These are phyloP conservation scores for Drosophila oshimai DNA, from an alignment of 1,140 invertebrate genomes.

Conservation along the genomic window DNA sequence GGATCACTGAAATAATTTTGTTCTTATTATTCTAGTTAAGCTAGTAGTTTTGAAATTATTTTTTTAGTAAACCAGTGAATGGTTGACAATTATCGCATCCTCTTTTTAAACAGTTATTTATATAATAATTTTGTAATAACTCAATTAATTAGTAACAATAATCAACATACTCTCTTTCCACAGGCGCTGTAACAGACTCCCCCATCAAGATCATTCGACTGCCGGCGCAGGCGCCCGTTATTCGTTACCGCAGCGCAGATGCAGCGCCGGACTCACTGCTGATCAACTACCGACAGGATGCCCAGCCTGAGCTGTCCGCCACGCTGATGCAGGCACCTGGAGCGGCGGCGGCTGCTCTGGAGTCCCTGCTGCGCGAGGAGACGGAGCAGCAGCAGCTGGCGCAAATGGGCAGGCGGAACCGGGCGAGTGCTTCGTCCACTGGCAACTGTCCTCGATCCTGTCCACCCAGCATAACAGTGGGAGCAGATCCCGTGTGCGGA, in stretches of 20 bases:
- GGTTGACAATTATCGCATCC: too few species aligned
- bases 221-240: slow-evolving; percentile 72
- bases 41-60: too few species aligned
- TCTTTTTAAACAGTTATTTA: too few species aligned
- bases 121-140: neutral
- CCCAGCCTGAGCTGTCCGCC: slow-evolving; percentile 54
- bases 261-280: slow-evolving; percentile 62
- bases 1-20: too few species aligned
- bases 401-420: slow-evolving; percentile 52
- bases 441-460: slow-evolving; percentile 90
- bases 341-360: slow-evolving; percentile 57
- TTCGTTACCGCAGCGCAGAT: slow-evolving; percentile 73
- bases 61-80: too few species aligned
- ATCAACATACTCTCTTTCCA: too few species aligned
- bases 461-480: slow-evolving; percentile 85
- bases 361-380: slow-evolving; percentile 60
- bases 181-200: slow-evolving; percentile 72
- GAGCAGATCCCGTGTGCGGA: slow-evolving; percentile 93
- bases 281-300: slow-evolving; percentile 67
- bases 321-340: slow-evolving; percentile 56
- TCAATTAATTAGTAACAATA: neutral
- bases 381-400: slow-evolving; percentile 58
- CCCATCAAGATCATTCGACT: slow-evolving; percentile 77
- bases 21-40: too few species aligned
- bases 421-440: slow-evolving; percentile 48